Base-by-base conservation (phyloP, 2,113 vertebrate genomes). In the Pomatostomus ruficeps region DNA sequence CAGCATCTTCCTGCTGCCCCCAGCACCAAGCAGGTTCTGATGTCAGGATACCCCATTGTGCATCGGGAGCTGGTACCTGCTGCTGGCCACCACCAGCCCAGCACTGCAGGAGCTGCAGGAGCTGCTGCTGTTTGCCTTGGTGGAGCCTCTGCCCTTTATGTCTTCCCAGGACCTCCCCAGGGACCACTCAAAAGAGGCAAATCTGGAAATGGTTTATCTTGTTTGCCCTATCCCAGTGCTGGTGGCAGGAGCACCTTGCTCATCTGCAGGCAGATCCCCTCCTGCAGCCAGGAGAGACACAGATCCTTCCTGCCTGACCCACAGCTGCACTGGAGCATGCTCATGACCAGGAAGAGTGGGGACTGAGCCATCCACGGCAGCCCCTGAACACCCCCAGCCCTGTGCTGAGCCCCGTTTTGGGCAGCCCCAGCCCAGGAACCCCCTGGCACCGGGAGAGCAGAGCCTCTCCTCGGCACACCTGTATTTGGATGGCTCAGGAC, bases 371-470 rank as follows among this genome's bases (percentile, higher is more conserved):
- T 2, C 19, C 14, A 1, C 18, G 7, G 14, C 55, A 73, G 35
- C 12, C 46, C 45, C 16, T 18, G 6, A 31, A 0, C 13, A 23
- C 22, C 46, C 5, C 43, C 26, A 14, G 45, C 7, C 21, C 12
- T 4, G 14, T 43, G 51, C 84, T 12, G 21, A 62, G 67, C 40
- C 42, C 31, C 0, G 4, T 31, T 33, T 35, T 26, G 16, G 74
- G 66, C 40, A 70, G 21, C 71, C 38, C 42, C 8, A 36, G 59
- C 74, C 77, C 48, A 51, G 63, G 29, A 42, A 8, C 12, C 2
- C 3, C 43, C 36, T 0, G 1, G 10, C 55, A 3, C 1, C 0
- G 3, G 61, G 59, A n/a, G 58, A 52, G 81, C 57, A 2, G 43
- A 43, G 77, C n/a, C 79, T 59, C 4, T 15, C 63, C 80, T 19